phyloP scores from a whole-genome alignment of 2,113 vertebrate species.

The Anarrhichthys ocellatus region DNA sequence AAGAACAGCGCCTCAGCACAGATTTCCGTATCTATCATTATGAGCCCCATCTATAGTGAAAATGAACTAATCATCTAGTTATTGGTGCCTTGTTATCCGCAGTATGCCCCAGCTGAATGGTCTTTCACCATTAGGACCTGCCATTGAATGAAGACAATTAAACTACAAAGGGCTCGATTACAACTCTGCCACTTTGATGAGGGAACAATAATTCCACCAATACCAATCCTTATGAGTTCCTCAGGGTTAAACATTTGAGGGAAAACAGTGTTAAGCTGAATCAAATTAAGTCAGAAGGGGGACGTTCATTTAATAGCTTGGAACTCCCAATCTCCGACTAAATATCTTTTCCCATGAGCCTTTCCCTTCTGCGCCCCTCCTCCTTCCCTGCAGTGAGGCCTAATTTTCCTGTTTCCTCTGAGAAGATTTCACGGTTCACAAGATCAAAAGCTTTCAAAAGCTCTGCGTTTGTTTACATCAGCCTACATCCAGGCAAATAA shows the following conservation, averaged over 20 bases:
- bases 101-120: constrained; percentile 51
- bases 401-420: constrained; percentile 76
- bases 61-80: constrained; percentile 59
- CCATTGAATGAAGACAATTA: constrained; percentile 76
- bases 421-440: constrained; percentile 79
- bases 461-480: constrained; percentile 79
- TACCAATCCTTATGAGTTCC: constrained; percentile 53
- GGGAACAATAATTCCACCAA: constrained; percentile 69
- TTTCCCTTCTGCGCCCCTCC: constrained; percentile 65
- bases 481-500: constrained; percentile 71
- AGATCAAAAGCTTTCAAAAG: constrained; percentile 81
- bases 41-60: constrained; percentile 42
- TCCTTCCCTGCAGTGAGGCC: constrained; percentile 62
- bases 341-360: constrained; percentile 76
- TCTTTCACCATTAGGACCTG: constrained; percentile 61
- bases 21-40: constrained; percentile 57
- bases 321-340: constrained; percentile 73
- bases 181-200: constrained; percentile 72
- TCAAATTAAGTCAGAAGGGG: constrained; percentile 74
- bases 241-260: constrained; percentile 73
- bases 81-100: constrained; percentile 63
- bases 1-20: constrained; percentile 36
- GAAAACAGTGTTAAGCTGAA: constrained; percentile 72
- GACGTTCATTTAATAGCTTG: constrained; percentile 70
- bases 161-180: constrained; percentile 77